Evolutionary conservation across 1,140 invertebrate genomes (phyloP).

Genomic region (Dreissena rostriformis): DNA sequence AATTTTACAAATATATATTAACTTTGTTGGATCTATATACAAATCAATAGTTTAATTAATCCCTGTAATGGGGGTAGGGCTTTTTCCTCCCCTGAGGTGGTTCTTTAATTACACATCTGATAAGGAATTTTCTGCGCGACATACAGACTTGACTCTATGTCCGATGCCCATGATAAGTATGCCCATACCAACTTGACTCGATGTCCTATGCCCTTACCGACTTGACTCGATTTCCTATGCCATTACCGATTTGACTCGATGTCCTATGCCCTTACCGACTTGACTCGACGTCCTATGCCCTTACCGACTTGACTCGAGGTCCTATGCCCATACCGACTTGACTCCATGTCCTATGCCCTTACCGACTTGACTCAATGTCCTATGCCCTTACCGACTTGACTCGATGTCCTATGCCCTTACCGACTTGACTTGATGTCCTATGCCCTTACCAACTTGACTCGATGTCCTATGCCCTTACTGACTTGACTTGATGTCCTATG

Average conservation of each 20-base stretch:
- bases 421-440: no score
- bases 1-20: no score
- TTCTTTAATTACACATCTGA: no score
- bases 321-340: not conserved
- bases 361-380: constrained; percentile 98
- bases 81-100: no score
- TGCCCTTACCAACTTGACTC: not conserved
- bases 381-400: constrained; percentile 97
- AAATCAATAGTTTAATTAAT: no score
- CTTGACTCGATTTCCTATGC: no score
- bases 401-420: constrained; percentile 99
- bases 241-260: constrained; percentile 95
- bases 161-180: constrained; percentile 99
- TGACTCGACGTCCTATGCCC: constrained; percentile 99
- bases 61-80: no score
- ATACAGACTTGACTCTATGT: constrained; percentile 96
- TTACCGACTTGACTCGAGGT: no score
- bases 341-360: not conserved
- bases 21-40: no score
- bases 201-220: not conserved
- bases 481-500: constrained; percentile 98
- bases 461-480: constrained; percentile 83
- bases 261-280: constrained; percentile 96
- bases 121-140: no score
- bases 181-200: constrained; percentile 89